Evolutionary conservation across 1,140 invertebrate species (phyloP), one percentile per base, ranked within the genome.

Genomic region (Neuroterus valhalla): DNA sequence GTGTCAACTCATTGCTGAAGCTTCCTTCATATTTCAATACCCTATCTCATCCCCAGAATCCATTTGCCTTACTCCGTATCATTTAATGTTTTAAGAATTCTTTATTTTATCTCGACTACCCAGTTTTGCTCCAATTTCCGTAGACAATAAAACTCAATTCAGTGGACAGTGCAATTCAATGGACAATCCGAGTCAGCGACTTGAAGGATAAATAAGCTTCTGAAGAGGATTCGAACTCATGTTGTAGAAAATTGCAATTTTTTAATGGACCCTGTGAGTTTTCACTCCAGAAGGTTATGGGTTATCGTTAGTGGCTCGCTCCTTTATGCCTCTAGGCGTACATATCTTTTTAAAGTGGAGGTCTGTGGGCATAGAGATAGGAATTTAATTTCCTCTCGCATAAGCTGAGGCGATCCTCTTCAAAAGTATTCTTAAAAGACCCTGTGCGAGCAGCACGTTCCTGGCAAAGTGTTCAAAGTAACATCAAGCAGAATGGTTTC

Each of bases 401-500:
- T 50, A 48, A 73, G 55, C 42, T 17, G 23, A 48, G 68, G 45
- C 38, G 14, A 2, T 42, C 70, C 74, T 71, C 71, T 81, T 77
- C 74, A 78, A 78, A 79, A 84, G 73, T 79, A 82, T 82, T 84
- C 78, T 78, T 69, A 74, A 38, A 19, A 79, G 71, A 71, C 52
- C 71, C 62, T 73, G n/a, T 31, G 0, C 62, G 38, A 68, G 50
- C 5, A 46, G 17, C 14, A 70, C 55, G 77, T 70, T 75, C 75
- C 72, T 75, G 73, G 75, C 46, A 68, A 81, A 76, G 78, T 78
- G 75, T 76, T 79, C 78, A 79, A 82, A 82, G 42, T 78, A 68
- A 79, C 80, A 80, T 82, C 77, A 79, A 72, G 67, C 73, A 45
- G 77, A 80, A 84, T 81, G 76, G 69, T 78, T 80, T 77, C 23